Evolutionary conservation across 2,113 vertebrate species (phyloP).

Genomic region (Nothobranchius kuhntae): DNA sequence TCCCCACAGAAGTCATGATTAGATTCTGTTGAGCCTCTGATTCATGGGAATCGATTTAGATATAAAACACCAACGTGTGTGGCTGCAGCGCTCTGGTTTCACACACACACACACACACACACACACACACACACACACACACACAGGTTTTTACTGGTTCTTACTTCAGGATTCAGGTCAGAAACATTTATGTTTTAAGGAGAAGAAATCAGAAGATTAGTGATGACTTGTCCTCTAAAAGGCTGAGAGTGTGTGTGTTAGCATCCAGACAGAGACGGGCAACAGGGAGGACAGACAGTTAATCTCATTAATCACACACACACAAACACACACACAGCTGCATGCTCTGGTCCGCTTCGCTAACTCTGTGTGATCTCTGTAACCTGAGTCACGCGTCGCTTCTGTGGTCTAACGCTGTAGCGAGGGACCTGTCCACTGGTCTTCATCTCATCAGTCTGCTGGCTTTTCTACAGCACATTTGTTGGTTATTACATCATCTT

Average conservation of each 20-base stretch:
- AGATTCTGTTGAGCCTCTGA: constrained; percentile 25
- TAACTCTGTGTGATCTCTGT: constrained; percentile 27
- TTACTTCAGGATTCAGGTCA: background rate
- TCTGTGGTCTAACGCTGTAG: background rate
- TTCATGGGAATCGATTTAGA: constrained; percentile 21
- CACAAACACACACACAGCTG: background rate
- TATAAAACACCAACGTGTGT: background rate
- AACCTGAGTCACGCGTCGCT: constrained; percentile 2
- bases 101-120: too few relatives aligned
- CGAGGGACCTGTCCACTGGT: background rate
- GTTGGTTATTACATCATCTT: too few relatives aligned
- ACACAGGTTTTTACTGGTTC: background rate
- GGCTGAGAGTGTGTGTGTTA: background rate
- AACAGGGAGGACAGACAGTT: background rate
- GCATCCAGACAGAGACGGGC: background rate
- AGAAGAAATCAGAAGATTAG: background rate
- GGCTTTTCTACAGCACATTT: too few relatives aligned
- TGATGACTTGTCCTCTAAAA: background rate
- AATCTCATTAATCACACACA: constrained; percentile 37
- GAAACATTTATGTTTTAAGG: background rate
- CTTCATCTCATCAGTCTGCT: too few relatives aligned
- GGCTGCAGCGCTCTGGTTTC: background rate
- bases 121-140: too few relatives aligned
- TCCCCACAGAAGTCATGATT: constrained; percentile 32
- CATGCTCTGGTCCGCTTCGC: constrained; percentile 29